Evolutionary conservation across 2,113 vertebrate species (phyloP), one percentile per base, ranked within the genome.

Genomic region (Sturnira hondurensis): DNA sequence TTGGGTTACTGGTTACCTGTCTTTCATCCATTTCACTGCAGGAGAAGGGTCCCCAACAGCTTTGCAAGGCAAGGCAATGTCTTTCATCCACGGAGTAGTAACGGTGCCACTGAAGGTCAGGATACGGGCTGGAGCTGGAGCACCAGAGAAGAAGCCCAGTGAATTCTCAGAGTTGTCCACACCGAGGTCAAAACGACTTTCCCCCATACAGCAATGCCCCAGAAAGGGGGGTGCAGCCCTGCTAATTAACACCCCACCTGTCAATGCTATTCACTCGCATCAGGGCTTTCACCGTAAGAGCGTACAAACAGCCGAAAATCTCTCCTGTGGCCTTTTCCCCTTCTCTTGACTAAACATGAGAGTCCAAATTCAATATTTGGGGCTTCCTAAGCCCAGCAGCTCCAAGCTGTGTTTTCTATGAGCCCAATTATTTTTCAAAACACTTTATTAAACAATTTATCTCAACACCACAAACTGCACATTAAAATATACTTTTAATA

Each of bases 51-150:
- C 99, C 65, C 99, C 99, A 10, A 99, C 99, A 0, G 99, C 99
- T 96, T 99, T 99, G 97, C 99, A 99, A 4, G 99, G 99, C 28
- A 99, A 98, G 81, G 99, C 98, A 5, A 99, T 99, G 96, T 99
- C 99, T 84, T 99, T 99, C 99, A 99, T 99, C 99, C 99, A 99
- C 0, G 99, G 99, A 0, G 99, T 99, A 5, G 99, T 99, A 74
- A 99, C 99, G 0, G 99, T 99, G 28, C 99, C 99, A 0, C 99
- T 99, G 98, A 99, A 99, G 2, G 99, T 99, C 86, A 99, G 97
- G 94, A 99, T 99, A 81, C 99, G 98, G 71, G 99, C 99, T 5
- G 99, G 99, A 97, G 99, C 99, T 99, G 94, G 91, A 63, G 17
- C n/a, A 89, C 58, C 58, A 88, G 70, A 89, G 56, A 36, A 96